These are phyloP conservation scores for Chrysolina haemoptera DNA, from an alignment of 2,888 invertebrate species.

Conservation along the genomic window DNA sequence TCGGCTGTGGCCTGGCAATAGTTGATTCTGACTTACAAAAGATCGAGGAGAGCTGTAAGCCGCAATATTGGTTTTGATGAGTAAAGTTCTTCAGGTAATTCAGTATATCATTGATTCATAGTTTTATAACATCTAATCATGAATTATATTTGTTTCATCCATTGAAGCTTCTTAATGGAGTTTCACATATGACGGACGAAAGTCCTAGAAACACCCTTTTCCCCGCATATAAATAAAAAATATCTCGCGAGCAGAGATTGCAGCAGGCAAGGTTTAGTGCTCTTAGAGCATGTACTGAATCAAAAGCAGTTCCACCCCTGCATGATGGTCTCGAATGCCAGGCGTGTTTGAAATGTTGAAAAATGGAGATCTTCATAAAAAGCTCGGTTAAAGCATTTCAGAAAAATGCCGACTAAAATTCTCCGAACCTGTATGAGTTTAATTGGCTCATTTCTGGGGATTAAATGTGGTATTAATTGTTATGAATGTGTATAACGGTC, in stretches of 20 bases:
- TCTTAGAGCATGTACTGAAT: neutral
- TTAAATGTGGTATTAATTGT: slow-evolving; percentile 42
- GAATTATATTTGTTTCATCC: too few relatives aligned
- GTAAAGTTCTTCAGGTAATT: too few relatives aligned
- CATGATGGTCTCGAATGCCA: slow-evolving; percentile 28
- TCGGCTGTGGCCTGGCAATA: too few relatives aligned
- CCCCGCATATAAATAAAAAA: neutral
- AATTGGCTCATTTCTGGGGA: slow-evolving; percentile 45
- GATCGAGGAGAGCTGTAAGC: too few relatives aligned
- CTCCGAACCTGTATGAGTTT: slow-evolving; percentile 40
- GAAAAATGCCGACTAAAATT: slow-evolving; percentile 25
- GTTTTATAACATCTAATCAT: too few relatives aligned
- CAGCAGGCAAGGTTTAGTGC: neutral
- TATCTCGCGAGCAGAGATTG: neutral
- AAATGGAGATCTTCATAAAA: slow-evolving; percentile 32
- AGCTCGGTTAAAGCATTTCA: slow-evolving; percentile 30
- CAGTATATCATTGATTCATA: too few relatives aligned
- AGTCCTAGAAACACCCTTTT: too few relatives aligned
- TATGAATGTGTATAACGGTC: slow-evolving; percentile 38
- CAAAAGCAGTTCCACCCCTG: neutral
- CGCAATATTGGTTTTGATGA: too few relatives aligned
- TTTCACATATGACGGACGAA: too few relatives aligned
- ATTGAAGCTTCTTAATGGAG: too few relatives aligned
- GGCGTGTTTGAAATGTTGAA: slow-evolving; percentile 32
- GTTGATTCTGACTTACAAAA: too few relatives aligned